Percentiles rank a stretch among this genome's conserved stretches.
These are phyloP conservation scores for Fukomys damarensis DNA, from an alignment of 2,113 vertebrate genomes.

Conservation along the genomic window DNA sequence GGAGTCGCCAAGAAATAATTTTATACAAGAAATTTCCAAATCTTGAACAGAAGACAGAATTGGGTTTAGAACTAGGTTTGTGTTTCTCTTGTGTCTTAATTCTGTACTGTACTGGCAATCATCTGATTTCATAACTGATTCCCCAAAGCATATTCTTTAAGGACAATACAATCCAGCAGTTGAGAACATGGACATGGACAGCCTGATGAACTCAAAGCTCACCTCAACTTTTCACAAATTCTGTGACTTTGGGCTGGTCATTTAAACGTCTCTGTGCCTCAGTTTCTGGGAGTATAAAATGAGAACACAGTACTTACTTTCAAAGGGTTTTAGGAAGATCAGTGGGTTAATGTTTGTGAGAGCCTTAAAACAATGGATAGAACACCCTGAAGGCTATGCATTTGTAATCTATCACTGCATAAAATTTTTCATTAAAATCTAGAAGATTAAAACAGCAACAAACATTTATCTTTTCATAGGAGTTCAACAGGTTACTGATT, in stretches of 20 bases:
- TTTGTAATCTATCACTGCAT: neutral
- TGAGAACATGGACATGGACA: neutral
- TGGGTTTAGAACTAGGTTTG: neutral
- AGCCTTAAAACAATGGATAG: neutral
- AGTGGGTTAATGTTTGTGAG: neutral
- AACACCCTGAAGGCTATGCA: neutral
- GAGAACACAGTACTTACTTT: neutral
- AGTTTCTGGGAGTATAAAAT: neutral
- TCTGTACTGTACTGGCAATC: neutral
- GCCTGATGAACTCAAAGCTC: neutral
- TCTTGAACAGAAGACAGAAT: no score
- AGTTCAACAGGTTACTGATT: neutral
- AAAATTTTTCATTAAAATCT: neutral
- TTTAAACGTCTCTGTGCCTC: neutral
- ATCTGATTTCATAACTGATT: neutral
- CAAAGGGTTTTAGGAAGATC: neutral
- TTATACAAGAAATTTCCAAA: neutral
- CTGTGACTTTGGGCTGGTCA: neutral
- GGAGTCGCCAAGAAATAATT: neutral
- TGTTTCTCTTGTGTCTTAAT: neutral
- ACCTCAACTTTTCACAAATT: neutral
- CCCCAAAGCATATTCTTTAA: neutral
- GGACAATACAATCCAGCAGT: no score
- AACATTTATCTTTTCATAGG: neutral
- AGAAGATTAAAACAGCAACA: neutral